Base-by-base conservation (phyloP, 2,888 invertebrate species). In the Dicycla oo region DNA sequence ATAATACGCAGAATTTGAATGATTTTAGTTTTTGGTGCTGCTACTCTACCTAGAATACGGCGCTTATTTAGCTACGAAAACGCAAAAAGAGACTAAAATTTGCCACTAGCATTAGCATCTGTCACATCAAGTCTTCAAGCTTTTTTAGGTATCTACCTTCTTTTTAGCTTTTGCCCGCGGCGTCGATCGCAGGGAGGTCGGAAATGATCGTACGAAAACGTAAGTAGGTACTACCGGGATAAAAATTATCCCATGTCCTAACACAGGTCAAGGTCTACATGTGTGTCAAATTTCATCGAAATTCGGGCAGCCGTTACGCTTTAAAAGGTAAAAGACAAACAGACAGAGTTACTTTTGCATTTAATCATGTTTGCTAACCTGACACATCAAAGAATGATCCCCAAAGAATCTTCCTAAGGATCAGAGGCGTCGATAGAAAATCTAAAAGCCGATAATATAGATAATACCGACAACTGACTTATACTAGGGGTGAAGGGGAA, bases 391-490 rank as follows among this genome's bases (percentile, higher is more conserved):
- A 18, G 38, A 13, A 38, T 26, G 10, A 43, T 53, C 40, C 18
- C 10, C 15, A 34, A 47, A 30, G 10, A 51, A 40, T 6, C 15
- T n/a, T 45, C 38, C 18, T n/a, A 3, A 58, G 11, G 63, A n/a
- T 40, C 23, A 43, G 15, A 43, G 30, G 40, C 11, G 53, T 3
- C 18, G 45, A 56, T 53, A 47, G 20, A n/a, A 49, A 47, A 73
- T 73, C 64, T 26, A 60, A 60, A 70, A 62, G 63, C 53, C 72
- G 80, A 85, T 86, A 75, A 77, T 54, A 51, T 23, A 26, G 47
- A 38, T 40, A 65, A 67, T 40, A 40, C 5, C 69, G 72, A 57
- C 69, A 67, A 60, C 53, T 72, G 54, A 69, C 69, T 67, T 69
- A 63, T 67, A 57, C 6, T 0, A 30, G 30, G 67, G 67, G 75